Evolutionary conservation across 2,888 invertebrate genomes (phyloP), one percentile per base, ranked within the genome.

Genomic region (Camponotus fellah): DNA sequence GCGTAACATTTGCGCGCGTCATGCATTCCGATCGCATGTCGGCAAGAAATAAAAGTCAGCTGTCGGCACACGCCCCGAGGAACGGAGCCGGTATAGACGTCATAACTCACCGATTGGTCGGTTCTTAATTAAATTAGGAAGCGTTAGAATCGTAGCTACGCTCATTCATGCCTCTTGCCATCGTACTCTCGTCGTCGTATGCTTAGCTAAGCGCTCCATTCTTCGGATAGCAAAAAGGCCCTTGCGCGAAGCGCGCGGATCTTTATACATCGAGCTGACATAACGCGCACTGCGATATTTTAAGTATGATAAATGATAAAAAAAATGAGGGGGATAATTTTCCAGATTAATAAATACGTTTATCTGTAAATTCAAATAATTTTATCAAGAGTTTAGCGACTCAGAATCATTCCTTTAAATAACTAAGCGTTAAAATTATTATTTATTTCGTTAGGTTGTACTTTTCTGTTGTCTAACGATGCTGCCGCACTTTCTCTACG

Each of bases 401-500:
- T 56, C n/a, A 17, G 14, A 8, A 43, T 37, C 2, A 37, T 26
- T 66, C 3, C 12, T 14, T 26, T 43, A 58, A 32, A 26, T 43
- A 3, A 21, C 8, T 14, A n/a, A n/a, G n/a, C 72, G 5, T 10
- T 21, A 17, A 71, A 66, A 43, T 46, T 0, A 49, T 34, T 69
- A 3, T 53, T 21, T 32, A n/a, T 64, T 58, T 69, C 9, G 12
- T 14, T 85, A 95, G 95, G 95, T 95, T 10, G 96, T 97, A 0
- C 92, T 96, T 3, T 97, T 97, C 92, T 97, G 97, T 92, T 94
- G 97, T 81, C 92, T 97, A 91, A 96, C 96, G 74, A 96, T 96
- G 74, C 93, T 97, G 17, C 97, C 97, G 0, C 97, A 97, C 92
- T 96, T 97, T 87, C 94, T 97, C 0, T 97, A 97, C 91, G 97